Conservation (phyloP, 2,797 vertebrate species). For the Chromobotia macracanthus region DNA sequence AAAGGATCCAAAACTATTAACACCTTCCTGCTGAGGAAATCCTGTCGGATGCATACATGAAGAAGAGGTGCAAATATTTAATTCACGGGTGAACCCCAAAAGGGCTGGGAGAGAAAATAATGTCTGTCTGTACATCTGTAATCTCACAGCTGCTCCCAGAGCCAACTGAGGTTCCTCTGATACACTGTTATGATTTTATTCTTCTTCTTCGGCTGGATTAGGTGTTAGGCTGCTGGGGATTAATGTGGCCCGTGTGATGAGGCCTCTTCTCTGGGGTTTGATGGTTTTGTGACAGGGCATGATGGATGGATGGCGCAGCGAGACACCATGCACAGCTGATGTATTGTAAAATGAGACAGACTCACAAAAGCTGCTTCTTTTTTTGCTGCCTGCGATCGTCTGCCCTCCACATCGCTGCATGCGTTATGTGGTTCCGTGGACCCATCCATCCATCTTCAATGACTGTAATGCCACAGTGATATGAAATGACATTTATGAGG, state of each 20-base stretch:
- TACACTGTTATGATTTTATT: constrained; percentile 77
- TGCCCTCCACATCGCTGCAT: constrained; percentile 41
- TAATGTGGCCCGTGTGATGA: constrained; percentile 76
- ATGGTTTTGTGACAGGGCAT: constrained; percentile 76
- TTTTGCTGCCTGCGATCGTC: constrained; percentile 62
- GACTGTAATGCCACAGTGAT: constrained; percentile 49
- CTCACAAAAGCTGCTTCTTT: constrained; percentile 71
- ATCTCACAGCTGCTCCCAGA: constrained; percentile 64
- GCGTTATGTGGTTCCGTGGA: constrained; percentile 25
- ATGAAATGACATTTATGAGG: constrained; percentile 44
- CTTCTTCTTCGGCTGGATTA: constrained; percentile 73
- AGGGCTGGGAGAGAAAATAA: constrained; percentile 64
- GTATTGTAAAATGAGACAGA: constrained; percentile 83
- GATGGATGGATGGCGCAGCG: constrained; percentile 77
- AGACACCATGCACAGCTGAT: constrained; percentile 75
- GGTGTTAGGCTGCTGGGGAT: constrained; percentile 69
- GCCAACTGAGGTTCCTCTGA: constrained; percentile 67
- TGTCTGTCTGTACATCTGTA: constrained; percentile 68
- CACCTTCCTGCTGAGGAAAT: constrained; percentile 37
- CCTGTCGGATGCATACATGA: constrained; percentile 31
- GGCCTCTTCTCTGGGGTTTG: constrained; percentile 77
- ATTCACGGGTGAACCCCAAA: constrained; percentile 63
- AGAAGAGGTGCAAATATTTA: constrained; percentile 61
- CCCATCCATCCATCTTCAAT: constrained; percentile 47
- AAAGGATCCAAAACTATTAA: constrained; percentile 18